phyloP scores from a whole-genome alignment of 2,888 invertebrate genomes.

The Rhabditoides inermis region DNA sequence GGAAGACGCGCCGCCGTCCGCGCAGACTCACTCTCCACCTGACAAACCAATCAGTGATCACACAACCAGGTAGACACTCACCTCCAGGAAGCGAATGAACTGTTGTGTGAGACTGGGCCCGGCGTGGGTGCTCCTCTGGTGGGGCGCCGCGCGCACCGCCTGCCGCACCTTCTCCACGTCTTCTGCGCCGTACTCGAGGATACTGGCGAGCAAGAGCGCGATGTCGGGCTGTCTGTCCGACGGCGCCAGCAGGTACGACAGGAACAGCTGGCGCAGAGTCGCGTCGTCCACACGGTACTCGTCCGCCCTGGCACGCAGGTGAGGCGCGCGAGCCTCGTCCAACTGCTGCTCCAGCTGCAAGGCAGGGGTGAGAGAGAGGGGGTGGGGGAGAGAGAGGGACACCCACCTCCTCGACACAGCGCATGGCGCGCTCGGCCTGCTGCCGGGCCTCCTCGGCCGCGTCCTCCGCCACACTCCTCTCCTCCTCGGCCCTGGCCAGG shows the following conservation, averaged over 20 bases:
- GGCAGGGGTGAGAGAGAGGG: no score
- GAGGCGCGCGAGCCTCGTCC: no score
- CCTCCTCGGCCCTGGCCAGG: no score
- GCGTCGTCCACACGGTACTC: slow-evolving; percentile 42
- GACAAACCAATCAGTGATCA: no score
- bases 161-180: slow-evolving; percentile 33
- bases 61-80: slow-evolving; percentile 41
- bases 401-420: no score
- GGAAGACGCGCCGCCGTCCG: slow-evolving; percentile 27
- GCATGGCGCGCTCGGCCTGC: no score
- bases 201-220: slow-evolving; percentile 77
- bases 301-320: slow-evolving; percentile 4
- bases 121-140: slow-evolving; percentile 15
- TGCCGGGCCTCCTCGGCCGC: no score
- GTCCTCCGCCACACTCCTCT: no score
- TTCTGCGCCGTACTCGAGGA: slow-evolving; percentile 59
- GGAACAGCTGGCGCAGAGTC: slow-evolving; percentile 73
- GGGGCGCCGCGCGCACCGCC: no score
- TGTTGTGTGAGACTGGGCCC: slow-evolving; percentile 64
- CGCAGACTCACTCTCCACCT: slow-evolving; percentile 29
- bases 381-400: no score
- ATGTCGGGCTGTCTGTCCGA: slow-evolving; percentile 68
- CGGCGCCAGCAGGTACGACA: slow-evolving; percentile 73
- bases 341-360: no score
- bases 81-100: slow-evolving; percentile 73